Conservation (phyloP, 2,888 invertebrate genomes). For the Rhorus exstirpatorius region DNA sequence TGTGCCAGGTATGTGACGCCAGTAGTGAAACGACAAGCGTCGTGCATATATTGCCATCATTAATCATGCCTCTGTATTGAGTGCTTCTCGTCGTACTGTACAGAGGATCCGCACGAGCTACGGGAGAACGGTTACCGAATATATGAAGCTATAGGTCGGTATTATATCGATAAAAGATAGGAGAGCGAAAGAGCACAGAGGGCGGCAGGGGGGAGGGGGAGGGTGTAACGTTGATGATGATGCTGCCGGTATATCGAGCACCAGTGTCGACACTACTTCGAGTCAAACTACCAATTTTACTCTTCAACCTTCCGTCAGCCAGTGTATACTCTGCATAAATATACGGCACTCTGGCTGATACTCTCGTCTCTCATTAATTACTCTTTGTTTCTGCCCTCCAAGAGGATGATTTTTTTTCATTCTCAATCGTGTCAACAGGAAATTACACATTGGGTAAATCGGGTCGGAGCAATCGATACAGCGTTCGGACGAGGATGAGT, state of each 20-base stretch:
- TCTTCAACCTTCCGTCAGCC: constrained; percentile 38
- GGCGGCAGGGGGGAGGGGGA: not conserved
- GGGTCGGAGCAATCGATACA: constrained; percentile 29
- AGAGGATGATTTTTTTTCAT: constrained; percentile 2
- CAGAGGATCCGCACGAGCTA: constrained; percentile 13
- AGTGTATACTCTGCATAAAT: constrained; percentile 30
- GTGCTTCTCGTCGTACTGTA: constrained; percentile 66
- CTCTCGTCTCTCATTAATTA: constrained; percentile 69
- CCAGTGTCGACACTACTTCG: constrained; percentile 47
- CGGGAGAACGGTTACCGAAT: constrained; percentile 46
- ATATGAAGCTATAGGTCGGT: constrained; percentile 47
- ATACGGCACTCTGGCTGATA: constrained; percentile 18
- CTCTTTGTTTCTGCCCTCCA: constrained; percentile 60
- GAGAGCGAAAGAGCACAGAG: constrained; percentile 32
- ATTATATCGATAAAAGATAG: constrained; percentile 35
- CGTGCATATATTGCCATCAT: constrained; percentile 80
- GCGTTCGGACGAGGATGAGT: constrained; percentile 6
- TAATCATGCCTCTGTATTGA: constrained; percentile 81
- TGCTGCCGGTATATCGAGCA: constrained; percentile 41
- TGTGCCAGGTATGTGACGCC: constrained; percentile 54
- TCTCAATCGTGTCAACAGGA: not conserved
- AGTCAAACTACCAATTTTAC: constrained; percentile 59
- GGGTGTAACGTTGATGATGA: constrained; percentile 62
- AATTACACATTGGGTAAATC: not conserved
- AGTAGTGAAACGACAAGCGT: constrained; percentile 75